Base-by-base conservation (phyloP, 2,888 invertebrate species). In the Noctua janthe region DNA sequence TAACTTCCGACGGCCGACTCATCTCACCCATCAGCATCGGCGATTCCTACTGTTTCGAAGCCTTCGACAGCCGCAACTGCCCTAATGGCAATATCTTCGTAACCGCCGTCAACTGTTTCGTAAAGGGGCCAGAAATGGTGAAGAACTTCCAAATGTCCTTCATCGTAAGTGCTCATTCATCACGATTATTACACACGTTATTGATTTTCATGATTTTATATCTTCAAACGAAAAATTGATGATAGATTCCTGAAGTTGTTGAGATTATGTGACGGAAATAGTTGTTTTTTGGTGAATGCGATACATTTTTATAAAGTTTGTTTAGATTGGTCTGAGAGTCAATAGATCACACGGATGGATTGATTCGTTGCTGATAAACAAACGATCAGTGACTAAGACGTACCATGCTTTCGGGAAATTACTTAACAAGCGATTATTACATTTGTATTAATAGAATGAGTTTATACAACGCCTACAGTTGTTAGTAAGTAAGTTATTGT, bases 41-140 rank as follows among this genome's bases (percentile, higher is more conserved):
- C n/a, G 84, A 92, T 10, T 92, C 93, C 56, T 97, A 96, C 87
- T 97, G 97, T 84, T 76, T 97, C n/a, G 97, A 97, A 83, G 89
- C 93, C 39, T 95, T 97, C 76, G 97, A 97, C 84, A 91, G 91
- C 70, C 92, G 94, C 11, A 83, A 90, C 39, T 96, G 97, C 81
- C 91, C 92, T 13, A 85, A 86, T 8, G 90, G 90, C 3, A 92
- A 92, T 49, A 81, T 95, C 7, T 73, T 90, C 51, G 80, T 94
- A n/a, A 94, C 94, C 2, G 93, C 93, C 1, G 91, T 95, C 23
- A 91, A 93, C n/a, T 97, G 97, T 84, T 97, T 95, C 80, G 89
- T 94, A 4, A 91, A 90, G 76, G 82, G 88, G 51, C 87, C 87
- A 2, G 82, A 87, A 49, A 78, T 5, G 1, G 51, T 83, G 11